A percentile compares a stretch with the other conserved stretches of the same genome.
phyloP scores from a whole-genome alignment of 64 coral and sea anemone genomes.

The Hydrozoanthus tunicans region DNA sequence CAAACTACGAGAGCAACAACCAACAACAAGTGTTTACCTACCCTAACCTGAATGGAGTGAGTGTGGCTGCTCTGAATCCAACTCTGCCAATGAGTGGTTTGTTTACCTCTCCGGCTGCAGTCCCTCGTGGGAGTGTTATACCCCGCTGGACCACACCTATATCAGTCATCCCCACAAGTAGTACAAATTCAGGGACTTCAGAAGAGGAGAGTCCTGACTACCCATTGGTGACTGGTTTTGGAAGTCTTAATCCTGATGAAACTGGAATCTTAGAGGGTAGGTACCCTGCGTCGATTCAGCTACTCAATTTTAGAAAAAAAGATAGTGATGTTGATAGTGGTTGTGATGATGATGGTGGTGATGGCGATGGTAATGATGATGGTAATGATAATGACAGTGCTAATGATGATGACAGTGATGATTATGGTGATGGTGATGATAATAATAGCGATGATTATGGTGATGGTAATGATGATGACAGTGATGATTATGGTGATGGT shows the following conservation, averaged over 20 bases:
- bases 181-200: not conserved
- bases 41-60: slow-evolving; percentile 61
- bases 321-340: no score
- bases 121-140: slow-evolving; percentile 28
- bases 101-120: slow-evolving; percentile 62
- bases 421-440: no score
- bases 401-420: no score
- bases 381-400: no score
- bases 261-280: slow-evolving; percentile 71
- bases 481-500: no score
- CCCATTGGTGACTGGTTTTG: slow-evolving; percentile 72
- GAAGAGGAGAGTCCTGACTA: slow-evolving; percentile 65
- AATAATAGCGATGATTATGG: no score
- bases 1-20: slow-evolving; percentile 53
- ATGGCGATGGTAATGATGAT: no score
- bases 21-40: slow-evolving; percentile 78
- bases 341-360: no score
- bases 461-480: no score
- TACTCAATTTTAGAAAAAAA: not conserved
- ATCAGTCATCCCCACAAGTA: slow-evolving; percentile 50
- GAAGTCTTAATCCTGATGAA: slow-evolving; percentile 68
- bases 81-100: slow-evolving; percentile 57
- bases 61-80: slow-evolving; percentile 60
- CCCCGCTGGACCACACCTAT: slow-evolving; percentile 66
- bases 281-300: not conserved